A percentile compares a stretch with the other conserved stretches of the same genome.
Conservation (phyloP, 2,888 invertebrate species). For the Neocrepidodera transversa region DNA sequence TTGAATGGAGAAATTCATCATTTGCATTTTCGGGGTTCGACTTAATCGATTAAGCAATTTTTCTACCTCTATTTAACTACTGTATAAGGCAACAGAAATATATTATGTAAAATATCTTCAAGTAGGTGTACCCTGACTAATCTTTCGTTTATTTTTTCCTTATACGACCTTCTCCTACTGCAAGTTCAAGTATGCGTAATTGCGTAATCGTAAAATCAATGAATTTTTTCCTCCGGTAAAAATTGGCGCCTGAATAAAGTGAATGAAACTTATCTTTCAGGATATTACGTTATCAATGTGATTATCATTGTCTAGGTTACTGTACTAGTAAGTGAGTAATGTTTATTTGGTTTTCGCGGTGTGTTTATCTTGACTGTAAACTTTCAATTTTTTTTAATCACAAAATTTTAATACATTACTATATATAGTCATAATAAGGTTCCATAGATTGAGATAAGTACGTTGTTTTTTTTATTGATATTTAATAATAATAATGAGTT, state of each 20-base stretch:
- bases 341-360: conserved; percentile 3
- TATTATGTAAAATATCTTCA: too few relatives aligned
- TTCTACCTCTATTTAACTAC: too few relatives aligned
- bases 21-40: too few relatives aligned
- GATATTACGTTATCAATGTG: neutral
- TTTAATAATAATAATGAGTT: too few relatives aligned
- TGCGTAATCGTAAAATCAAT: neutral
- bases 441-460: too few relatives aligned
- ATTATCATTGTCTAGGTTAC: conserved; percentile 11
- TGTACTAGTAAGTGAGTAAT: conserved; percentile 16
- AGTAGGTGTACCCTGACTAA: neutral
- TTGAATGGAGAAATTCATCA: too few relatives aligned
- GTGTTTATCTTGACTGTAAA: neutral
- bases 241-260: neutral
- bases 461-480: too few relatives aligned
- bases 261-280: neutral
- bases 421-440: neutral
- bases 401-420: neutral
- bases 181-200: too few relatives aligned
- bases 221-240: neutral
- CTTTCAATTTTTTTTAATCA: neutral
- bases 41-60: too few relatives aligned
- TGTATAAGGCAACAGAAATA: too few relatives aligned
- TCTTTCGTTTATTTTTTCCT: too few relatives aligned
- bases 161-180: neutral